phyloP scores from a whole-genome alignment of 2,797 vertebrate genomes.

The Ibycter americanus region DNA sequence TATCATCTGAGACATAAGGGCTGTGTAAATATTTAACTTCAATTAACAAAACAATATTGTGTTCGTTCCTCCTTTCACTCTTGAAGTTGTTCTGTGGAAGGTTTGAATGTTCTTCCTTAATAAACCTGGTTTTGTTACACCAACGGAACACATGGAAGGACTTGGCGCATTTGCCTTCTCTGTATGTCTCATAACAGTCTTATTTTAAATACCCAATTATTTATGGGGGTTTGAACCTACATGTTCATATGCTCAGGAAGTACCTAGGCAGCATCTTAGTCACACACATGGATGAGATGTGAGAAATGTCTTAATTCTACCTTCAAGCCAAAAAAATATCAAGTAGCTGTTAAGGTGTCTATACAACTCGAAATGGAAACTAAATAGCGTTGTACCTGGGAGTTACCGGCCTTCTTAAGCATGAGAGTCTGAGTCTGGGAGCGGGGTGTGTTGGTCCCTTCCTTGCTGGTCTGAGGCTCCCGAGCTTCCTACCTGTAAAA shows the following conservation, averaged over 20 bases:
- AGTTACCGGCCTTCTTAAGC: accelerated
- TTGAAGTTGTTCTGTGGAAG: background rate
- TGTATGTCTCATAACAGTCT: background rate
- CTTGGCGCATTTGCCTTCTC: background rate
- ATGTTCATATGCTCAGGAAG: background rate
- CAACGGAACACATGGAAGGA: background rate
- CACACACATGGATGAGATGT: background rate
- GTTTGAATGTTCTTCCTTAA: background rate
- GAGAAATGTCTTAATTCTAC: background rate
- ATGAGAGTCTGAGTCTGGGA: too few relatives aligned
- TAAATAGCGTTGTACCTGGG: too few relatives aligned
- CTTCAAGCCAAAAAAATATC: background rate
- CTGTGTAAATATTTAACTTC: background rate
- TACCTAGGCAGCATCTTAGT: background rate
- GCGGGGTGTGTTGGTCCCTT: background rate
- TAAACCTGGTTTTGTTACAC: background rate
- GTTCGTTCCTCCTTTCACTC: background rate
- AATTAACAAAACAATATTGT: background rate
- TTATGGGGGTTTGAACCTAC: background rate
- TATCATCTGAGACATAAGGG: background rate
- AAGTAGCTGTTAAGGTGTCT: background rate
- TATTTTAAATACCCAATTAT: background rate
- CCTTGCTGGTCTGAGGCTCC: accelerated
- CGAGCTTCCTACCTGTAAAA: background rate
- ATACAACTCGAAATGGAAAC: background rate